These are phyloP conservation scores for Cosmia trapezina DNA, from an alignment of 2,888 invertebrate species.

Conservation along the genomic window DNA sequence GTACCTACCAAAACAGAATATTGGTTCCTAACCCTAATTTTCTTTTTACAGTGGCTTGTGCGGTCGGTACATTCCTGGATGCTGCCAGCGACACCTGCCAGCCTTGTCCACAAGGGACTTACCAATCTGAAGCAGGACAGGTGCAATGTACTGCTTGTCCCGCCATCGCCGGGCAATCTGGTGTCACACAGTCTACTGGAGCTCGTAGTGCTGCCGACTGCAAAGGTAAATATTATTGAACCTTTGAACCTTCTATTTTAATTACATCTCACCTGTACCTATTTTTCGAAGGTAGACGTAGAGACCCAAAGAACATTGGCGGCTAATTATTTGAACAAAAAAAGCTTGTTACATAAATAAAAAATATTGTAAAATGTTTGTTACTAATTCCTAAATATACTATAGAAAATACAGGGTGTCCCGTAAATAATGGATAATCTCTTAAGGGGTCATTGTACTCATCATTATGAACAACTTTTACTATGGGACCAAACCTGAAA, in stretches of 20 bases:
- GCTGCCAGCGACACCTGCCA: slow-evolving; percentile 94
- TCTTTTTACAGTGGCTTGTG: slow-evolving; percentile 93
- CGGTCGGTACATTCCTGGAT: slow-evolving; percentile 96
- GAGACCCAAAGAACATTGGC: neutral
- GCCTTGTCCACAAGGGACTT: slow-evolving; percentile 96
- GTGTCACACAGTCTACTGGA: slow-evolving; percentile 96
- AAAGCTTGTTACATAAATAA: too few relatives aligned
- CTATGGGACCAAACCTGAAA: too few relatives aligned
- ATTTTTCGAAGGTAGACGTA: neutral
- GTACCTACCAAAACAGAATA: neutral
- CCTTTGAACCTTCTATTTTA: neutral
- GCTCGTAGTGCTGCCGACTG: slow-evolving; percentile 97
- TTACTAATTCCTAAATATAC: too few relatives aligned
- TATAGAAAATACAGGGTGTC: too few relatives aligned
- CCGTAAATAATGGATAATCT: too few relatives aligned
- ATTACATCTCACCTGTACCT: neutral
- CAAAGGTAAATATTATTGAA: slow-evolving; percentile 90
- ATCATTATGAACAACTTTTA: too few relatives aligned
- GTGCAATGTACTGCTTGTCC: slow-evolving; percentile 97
- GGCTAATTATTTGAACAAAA: too few relatives aligned
- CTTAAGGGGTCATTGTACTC: too few relatives aligned
- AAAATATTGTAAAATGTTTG: too few relatives aligned
- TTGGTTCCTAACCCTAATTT: neutral
- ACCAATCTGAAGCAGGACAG: slow-evolving; percentile 98
- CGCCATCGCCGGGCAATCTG: slow-evolving; percentile 96